A percentile compares a stretch with the other conserved stretches of the same genome.
These are phyloP conservation scores for Bolinopsis microptera DNA, from an alignment of 37 sponge, comb jelly and placozoan genomes.

Conservation along the genomic window DNA sequence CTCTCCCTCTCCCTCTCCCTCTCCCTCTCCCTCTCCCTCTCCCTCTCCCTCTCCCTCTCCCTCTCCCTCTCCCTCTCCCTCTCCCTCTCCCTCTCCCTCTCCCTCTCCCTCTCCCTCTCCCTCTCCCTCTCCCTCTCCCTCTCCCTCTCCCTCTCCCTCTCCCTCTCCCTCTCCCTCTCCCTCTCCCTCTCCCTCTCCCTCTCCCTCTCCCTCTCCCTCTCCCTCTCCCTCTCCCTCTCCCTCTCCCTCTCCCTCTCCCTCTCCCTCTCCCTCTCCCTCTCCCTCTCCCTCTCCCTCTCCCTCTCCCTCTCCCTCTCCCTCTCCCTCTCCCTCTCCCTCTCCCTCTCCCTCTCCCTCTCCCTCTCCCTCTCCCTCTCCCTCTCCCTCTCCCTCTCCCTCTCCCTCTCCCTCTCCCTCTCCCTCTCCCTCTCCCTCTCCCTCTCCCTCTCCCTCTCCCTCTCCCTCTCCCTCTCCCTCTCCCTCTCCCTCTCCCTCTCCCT, in stretches of 20 bases:
- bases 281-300: neutral
- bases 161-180: constrained; percentile 24
- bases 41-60: neutral
- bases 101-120: constrained; percentile 5
- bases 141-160: neutral
- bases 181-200: constrained; percentile 23
- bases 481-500: neutral
- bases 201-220: neutral
- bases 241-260: neutral
- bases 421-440: neutral
- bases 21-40: constrained; percentile 46
- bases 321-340: neutral
- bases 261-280: neutral
- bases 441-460: neutral
- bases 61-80: constrained; percentile 14
- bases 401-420: neutral
- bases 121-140: constrained; percentile 17
- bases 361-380: neutral
- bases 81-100: constrained; percentile 13
- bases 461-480: neutral
- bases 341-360: neutral
- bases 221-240: constrained; percentile 34
- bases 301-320: neutral
- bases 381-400: neutral
- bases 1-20: neutral